Evolutionary conservation across 1,140 invertebrate species (phyloP), one percentile per base, ranked within the genome.

Genomic region (Procambarus clarkii): DNA sequence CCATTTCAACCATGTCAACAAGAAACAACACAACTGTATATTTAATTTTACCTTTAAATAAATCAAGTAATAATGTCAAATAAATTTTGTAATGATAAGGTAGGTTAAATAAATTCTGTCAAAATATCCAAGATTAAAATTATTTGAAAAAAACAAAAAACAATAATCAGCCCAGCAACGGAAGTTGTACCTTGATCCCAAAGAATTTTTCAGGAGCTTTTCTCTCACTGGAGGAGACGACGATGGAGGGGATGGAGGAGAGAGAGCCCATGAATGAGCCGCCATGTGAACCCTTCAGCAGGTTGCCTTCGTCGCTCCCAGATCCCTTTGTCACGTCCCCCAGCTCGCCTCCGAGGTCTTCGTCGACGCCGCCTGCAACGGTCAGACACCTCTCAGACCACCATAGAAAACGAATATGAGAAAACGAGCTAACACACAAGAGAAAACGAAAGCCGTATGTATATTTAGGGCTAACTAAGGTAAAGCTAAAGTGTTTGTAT

Each of bases 181-280:
- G 34, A 24, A 88, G 60, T 69, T 81, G 15, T 34, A 90, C 88
- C 88, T 90, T 90, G 60, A 90, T 78, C n/a, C 88, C 88, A 44
- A 90, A 90, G 50, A 90, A 76, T 90, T 83, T 90, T 80, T 90
- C 88, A 48, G 88, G 81, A 21, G 88, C 48, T 64, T 83, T 90
- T 60, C 76, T 83, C 34, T 90, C 88, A 9, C 64, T 45, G 58
- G 80, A 60, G 81, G 81, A 83, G 24, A 90, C 69, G 34, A 90
- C 81, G 48, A 90, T 90, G 80, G 88, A 90, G 24, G 88, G 88
- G 24, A 89, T 69, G n/a, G 87, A 89, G 11, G 87, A 54, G 24
- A 90, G 88, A 50, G 88, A 90, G 45, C 87, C 87, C 87, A 79
- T 83, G 0, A 90, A 81, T 11, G 88, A 90, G 2, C 88, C 88